phyloP scores from a whole-genome alignment of 30 jellyfish, hydroid and myxozoan genomes.

The Pseudorhiza aurosa region DNA sequence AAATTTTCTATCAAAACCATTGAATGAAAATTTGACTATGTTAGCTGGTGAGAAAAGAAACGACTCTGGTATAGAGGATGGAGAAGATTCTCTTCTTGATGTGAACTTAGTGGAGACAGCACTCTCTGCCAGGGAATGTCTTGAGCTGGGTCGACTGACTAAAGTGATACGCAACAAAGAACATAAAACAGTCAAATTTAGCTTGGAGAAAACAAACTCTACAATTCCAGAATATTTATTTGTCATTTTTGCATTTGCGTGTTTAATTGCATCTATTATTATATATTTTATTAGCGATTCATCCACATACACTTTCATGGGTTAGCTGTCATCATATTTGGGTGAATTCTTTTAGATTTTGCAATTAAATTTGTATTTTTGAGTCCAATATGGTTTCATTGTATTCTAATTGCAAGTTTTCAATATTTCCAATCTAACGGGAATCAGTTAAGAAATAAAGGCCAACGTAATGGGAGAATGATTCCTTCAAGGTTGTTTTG shows the following conservation, averaged over 20 bases:
- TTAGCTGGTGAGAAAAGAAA: slow-evolving; percentile 42
- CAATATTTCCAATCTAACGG: no score
- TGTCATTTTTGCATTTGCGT: slow-evolving; percentile 20
- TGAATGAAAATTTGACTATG: background rate
- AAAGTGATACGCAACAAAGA: slow-evolving; percentile 39
- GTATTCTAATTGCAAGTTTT: no score
- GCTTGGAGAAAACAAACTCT: slow-evolving; percentile 5
- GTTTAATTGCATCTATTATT: slow-evolving; percentile 9
- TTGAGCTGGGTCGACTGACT: slow-evolving; percentile 64
- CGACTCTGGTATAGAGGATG: slow-evolving; percentile 98
- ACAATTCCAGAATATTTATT: slow-evolving; percentile 14
- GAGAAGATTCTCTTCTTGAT: slow-evolving; percentile 59
- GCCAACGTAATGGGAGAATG: no score
- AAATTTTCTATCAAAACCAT: background rate
- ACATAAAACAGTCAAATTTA: slow-evolving; percentile 61
- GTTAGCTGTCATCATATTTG: background rate
- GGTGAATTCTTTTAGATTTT: no score
- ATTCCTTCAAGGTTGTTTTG: no score
- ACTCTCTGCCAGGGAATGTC: slow-evolving; percentile 64
- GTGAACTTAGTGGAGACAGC: slow-evolving; percentile 56
- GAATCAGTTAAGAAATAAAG: no score
- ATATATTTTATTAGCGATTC: slow-evolving; percentile 1
- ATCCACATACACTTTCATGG: background rate
- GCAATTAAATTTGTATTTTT: no score
- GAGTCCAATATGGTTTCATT: no score